Conservation (phyloP, 2,888 invertebrate species). For the Parapristionchus giblindavisi region DNA sequence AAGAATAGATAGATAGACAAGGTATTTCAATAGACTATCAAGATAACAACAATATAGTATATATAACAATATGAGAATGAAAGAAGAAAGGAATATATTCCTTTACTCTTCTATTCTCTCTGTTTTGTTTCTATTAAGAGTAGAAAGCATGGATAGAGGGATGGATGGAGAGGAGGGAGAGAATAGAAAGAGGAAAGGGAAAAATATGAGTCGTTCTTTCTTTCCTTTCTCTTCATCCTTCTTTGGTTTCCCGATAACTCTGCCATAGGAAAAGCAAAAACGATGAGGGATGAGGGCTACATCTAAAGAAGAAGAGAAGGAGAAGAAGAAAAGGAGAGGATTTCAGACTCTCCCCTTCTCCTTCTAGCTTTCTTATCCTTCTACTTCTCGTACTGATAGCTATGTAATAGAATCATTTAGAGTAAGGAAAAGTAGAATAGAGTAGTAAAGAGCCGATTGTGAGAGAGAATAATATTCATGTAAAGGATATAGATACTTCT, state of each 20-base stretch:
- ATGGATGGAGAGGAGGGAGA: too few relatives aligned
- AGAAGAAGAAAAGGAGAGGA: background rate
- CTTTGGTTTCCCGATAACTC: slow-evolving; percentile 35
- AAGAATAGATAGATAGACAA: slow-evolving; percentile 32
- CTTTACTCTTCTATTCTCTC: slow-evolving; percentile 22
- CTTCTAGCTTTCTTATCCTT: too few relatives aligned
- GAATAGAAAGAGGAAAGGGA: slow-evolving; percentile 24
- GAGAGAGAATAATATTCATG: too few relatives aligned
- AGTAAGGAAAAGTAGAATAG: too few relatives aligned
- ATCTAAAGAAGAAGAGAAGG: background rate
- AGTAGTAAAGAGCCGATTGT: too few relatives aligned
- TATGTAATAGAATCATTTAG: too few relatives aligned
- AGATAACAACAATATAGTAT: too few relatives aligned
- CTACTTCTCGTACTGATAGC: too few relatives aligned
- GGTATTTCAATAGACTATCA: slow-evolving; percentile 13
- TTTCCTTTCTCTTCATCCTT: slow-evolving; percentile 30
- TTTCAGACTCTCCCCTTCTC: background rate
- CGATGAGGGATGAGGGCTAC: slow-evolving; percentile 25
- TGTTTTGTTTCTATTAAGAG: slow-evolving; percentile 16
- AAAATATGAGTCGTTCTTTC: slow-evolving; percentile 37
- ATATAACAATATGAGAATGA: too few relatives aligned
- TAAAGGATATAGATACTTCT: background rate
- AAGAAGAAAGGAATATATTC: too few relatives aligned
- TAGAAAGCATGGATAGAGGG: too few relatives aligned
- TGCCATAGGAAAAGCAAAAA: slow-evolving; percentile 21